These are phyloP conservation scores for Agelastica alni DNA, from an alignment of 2,888 invertebrate species.

Conservation along the genomic window DNA sequence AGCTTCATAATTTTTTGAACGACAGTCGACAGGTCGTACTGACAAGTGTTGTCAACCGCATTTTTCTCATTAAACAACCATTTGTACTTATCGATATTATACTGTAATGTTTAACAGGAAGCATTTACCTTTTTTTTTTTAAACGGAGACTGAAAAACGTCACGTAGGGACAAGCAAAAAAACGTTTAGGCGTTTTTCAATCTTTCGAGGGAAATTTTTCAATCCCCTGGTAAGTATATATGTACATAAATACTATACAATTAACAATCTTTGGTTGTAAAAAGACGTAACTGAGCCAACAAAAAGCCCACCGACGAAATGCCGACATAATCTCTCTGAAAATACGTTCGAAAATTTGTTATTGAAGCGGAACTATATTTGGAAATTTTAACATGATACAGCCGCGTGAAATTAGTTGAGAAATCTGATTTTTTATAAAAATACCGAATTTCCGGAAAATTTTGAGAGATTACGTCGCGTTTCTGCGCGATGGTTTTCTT, in stretches of 20 bases:
- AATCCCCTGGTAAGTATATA: constrained; percentile 41
- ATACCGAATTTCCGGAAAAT: too few relatives aligned
- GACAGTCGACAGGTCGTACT: constrained; percentile 47
- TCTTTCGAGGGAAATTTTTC: constrained; percentile 31
- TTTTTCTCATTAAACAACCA: constrained; percentile 38
- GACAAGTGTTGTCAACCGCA: constrained; percentile 49
- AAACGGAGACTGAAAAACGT: constrained; percentile 14
- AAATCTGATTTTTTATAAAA: too few relatives aligned
- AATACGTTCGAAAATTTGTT: too few relatives aligned
- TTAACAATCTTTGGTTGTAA: constrained; percentile 50
- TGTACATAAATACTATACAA: constrained; percentile 53
- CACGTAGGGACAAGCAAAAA: constrained; percentile 4
- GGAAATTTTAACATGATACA: too few relatives aligned
- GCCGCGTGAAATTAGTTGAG: too few relatives aligned
- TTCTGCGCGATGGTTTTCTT: constrained; percentile 8
- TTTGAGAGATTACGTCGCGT: constrained; percentile 2
- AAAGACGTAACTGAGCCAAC: constrained; percentile 37
- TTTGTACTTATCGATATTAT: constrained; percentile 54
- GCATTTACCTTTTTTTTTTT: constrained; percentile 49
- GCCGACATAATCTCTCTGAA: constrained; percentile 8
- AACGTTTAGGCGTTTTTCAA: constrained; percentile 15
- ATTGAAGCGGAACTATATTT: too few relatives aligned
- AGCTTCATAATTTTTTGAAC: constrained; percentile 45
- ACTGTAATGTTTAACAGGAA: constrained; percentile 54
- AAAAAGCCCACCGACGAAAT: constrained; percentile 29